Base-by-base conservation (phyloP, 2,113 vertebrate species). In the Maylandia zebra region DNA sequence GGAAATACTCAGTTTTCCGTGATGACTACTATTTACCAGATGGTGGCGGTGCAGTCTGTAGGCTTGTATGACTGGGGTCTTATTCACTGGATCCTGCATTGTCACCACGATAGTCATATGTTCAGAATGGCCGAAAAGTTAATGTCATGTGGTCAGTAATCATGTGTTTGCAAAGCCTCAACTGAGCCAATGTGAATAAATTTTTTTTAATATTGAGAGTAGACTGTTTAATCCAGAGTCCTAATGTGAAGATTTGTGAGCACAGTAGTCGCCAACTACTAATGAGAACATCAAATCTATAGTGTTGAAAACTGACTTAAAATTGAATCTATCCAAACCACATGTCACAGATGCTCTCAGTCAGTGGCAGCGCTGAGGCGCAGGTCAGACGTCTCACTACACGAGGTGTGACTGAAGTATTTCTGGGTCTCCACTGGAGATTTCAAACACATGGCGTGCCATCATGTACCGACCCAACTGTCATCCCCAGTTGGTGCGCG, bases 401-500 rank as follows among this genome's bases (percentile, higher is more conserved):
- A 34, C 79, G 83, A 80, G 81, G 81, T 92, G 89, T 76, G 83
- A 90, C 76, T 84, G 36, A 74, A 87, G 61, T 84, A 91, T 91
- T 91, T 92, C 80, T 90, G 85, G 14, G 24, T 82, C 66, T 85
- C 88, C 88, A 84, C 83, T 86, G 85, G 85, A 83, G 76, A 24
- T 57, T 80, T 90, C 87, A 57, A 79, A 91, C 88, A 84, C 89
- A 91, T 78, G 79, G 79, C 2, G 8, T 48, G 19, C 38, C 43
- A 22, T 81, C 36, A 59, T 34, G 66, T 82, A 93, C 84, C 85
- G 57, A 93, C 90, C 30, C 81, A 83, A 76, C 82, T 90, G 85
- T 92, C 88, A 81, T 76, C 57, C 88, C 90, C 92, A 92, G 88
- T 90, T 91, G 92, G 89, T 90, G 24, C 81, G 87, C 80, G 59